phyloP scores from a whole-genome alignment of 2,797 vertebrate species.

The Karalla daura region DNA sequence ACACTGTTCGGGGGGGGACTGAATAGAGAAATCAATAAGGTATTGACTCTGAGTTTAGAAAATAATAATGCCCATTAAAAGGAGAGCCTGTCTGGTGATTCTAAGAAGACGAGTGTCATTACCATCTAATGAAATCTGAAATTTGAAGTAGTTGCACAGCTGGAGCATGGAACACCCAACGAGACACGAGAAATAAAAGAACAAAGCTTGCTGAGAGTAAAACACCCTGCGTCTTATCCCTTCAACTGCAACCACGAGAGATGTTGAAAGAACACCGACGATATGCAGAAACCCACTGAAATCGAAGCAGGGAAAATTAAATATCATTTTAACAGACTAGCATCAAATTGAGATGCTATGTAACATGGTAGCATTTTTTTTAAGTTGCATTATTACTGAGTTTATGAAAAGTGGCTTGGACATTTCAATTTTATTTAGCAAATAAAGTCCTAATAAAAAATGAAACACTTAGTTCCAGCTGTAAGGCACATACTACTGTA shows the following conservation, averaged over 20 bases:
- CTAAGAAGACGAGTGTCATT: neutral
- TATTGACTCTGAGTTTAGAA: conserved; percentile 4
- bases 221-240: neutral
- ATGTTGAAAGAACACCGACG: neutral
- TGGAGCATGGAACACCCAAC: neutral
- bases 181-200: neutral
- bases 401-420: neutral
- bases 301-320: neutral
- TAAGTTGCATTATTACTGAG: too few relatives aligned
- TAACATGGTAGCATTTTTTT: neutral
- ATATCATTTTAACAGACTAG: neutral
- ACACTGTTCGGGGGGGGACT: neutral
- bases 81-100: neutral
- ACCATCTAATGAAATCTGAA: neutral
- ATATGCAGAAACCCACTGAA: neutral
- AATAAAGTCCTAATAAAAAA: neutral
- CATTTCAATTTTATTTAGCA: neutral
- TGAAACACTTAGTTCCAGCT: neutral
- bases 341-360: neutral
- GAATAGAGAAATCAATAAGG: neutral
- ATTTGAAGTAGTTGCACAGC: neutral
- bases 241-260: neutral
- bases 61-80: conserved; percentile 10
- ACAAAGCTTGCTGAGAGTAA: neutral
- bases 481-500: neutral